A percentile compares a stretch with the other conserved stretches of the same genome.
These are phyloP conservation scores for Lonchura striata DNA, from an alignment of 2,113 vertebrate genomes.

Conservation along the genomic window DNA sequence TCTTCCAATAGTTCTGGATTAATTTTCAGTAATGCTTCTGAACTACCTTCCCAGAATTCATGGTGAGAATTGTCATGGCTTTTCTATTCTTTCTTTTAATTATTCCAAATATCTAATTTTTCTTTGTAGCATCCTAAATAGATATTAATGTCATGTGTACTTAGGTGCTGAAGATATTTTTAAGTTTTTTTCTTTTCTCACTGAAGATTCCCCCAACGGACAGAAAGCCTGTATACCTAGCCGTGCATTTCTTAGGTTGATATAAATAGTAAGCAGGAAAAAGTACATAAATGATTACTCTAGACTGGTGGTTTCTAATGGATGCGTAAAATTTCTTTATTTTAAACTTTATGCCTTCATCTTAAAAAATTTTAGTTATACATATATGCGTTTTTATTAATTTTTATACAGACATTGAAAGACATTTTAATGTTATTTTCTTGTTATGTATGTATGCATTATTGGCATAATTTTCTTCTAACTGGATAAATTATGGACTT, in stretches of 20 bases:
- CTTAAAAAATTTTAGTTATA: not conserved
- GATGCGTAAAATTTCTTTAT: not conserved
- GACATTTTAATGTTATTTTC: not conserved
- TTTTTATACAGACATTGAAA: not conserved
- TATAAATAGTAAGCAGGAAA: not conserved
- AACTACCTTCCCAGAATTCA: not conserved
- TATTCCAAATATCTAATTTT: not conserved
- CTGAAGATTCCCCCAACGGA: rapidly evolving
- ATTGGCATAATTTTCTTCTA: not conserved
- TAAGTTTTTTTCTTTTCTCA: not conserved
- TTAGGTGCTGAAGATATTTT: not conserved
- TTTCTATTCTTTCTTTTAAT: not conserved
- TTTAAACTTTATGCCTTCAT: not conserved
- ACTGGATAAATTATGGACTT: not conserved
- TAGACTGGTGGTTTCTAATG: not conserved
- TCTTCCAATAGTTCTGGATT: not conserved
- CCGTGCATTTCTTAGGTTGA: not conserved
- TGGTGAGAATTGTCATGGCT: not conserved
- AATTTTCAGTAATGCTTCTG: not conserved
- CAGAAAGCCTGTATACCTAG: rapidly evolving
- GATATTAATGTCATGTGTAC: not conserved
- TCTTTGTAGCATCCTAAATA: not conserved
- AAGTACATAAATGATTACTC: rapidly evolving
- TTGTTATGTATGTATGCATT: rapidly evolving
- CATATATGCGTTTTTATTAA: not conserved